A percentile compares a stretch with the other conserved stretches of the same genome.
These are phyloP conservation scores for Phaetusa simplex DNA, from an alignment of 2,113 vertebrate genomes.

Conservation along the genomic window DNA sequence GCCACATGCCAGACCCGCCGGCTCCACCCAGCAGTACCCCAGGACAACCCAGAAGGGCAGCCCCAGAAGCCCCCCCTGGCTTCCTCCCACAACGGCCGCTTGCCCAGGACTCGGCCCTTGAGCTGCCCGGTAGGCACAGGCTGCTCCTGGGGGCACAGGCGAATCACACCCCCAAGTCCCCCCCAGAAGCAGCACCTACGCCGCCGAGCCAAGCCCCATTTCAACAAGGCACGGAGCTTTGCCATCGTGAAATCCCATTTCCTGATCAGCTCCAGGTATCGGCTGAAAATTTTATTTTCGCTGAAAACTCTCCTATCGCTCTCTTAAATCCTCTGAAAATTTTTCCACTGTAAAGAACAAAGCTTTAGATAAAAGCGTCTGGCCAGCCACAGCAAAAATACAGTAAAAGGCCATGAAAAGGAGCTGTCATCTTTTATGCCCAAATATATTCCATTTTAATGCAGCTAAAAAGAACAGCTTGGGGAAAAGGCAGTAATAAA, in stretches of 20 bases:
- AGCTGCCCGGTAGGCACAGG: background rate
- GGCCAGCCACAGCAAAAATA: slow-evolving; percentile 25
- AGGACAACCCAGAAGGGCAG: background rate
- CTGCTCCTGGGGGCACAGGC: background rate
- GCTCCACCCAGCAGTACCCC: background rate
- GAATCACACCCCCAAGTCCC: background rate
- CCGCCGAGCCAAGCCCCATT: background rate
- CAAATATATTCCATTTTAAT: slow-evolving; percentile 30
- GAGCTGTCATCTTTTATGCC: slow-evolving; percentile 12
- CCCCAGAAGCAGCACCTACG: background rate
- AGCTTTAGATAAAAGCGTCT: slow-evolving; percentile 36
- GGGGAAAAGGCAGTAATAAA: background rate
- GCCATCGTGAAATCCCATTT: background rate
- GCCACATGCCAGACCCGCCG: background rate
- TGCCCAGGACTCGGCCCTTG: too few species aligned
- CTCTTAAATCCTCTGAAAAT: background rate
- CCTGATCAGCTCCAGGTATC: background rate
- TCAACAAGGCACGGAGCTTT: background rate
- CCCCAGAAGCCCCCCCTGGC: background rate
- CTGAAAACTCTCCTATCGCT: background rate
- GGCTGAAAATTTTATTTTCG: background rate
- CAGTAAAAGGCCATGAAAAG: slow-evolving; percentile 7
- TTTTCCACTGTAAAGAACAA: background rate
- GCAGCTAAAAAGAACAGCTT: background rate
- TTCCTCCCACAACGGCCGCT: background rate